Evolutionary conservation across 2,888 invertebrate species (phyloP).

Genomic region (Sphaerophoria rueppellii): DNA sequence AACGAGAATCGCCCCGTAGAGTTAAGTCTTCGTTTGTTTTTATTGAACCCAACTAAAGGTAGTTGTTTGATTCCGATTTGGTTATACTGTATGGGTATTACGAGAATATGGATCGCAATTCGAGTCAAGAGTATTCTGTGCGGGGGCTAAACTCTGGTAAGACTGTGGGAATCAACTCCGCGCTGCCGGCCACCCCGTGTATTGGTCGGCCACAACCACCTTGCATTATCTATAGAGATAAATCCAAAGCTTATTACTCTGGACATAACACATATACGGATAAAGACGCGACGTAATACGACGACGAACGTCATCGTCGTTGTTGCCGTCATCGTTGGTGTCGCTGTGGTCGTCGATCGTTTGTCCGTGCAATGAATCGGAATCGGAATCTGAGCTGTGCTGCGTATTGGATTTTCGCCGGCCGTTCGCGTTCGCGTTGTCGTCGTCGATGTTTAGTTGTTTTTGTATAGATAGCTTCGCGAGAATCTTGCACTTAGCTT

Average conservation of each 20-base stretch:
- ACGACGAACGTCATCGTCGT: conserved; percentile 29
- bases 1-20: conserved; percentile 34
- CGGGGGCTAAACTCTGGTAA: conserved; percentile 66
- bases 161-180: conserved; percentile 53
- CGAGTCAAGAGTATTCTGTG: conserved; percentile 28
- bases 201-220: conserved; percentile 54
- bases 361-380: conserved; percentile 65
- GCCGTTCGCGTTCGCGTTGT: background rate
- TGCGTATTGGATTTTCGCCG: conserved; percentile 46
- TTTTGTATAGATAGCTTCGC: background rate
- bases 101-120: conserved; percentile 5
- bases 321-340: conserved; percentile 44
- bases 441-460: too few species aligned
- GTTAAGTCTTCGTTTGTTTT: conserved; percentile 19
- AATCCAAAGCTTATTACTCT: conserved; percentile 44
- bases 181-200: background rate
- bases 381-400: conserved; percentile 53
- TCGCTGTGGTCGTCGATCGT: conserved; percentile 56
- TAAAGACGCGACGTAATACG: background rate
- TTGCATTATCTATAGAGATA: conserved; percentile 57
- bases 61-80: conserved; percentile 55
- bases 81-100: conserved; percentile 47
- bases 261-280: conserved; percentile 24
- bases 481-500: conserved; percentile 73
- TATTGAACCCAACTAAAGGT: conserved; percentile 6